Base-by-base conservation (phyloP, 2,888 invertebrate species). In the Hypomecis atomaria region DNA sequence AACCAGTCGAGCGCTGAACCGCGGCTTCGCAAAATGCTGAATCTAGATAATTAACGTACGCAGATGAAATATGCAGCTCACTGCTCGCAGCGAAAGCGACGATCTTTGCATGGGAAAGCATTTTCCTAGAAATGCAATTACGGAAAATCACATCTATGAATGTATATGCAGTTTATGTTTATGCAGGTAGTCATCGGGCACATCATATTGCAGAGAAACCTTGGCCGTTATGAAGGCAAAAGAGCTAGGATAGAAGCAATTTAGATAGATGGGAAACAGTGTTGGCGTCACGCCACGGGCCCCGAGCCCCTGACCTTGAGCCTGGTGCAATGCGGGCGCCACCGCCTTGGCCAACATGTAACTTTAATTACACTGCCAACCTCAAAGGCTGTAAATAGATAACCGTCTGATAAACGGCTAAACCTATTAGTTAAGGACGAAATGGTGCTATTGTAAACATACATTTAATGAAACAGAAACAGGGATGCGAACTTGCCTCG, bases 291-390 rank as follows among this genome's bases (percentile, higher is more conserved):
- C 70, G 78, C 82, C 83, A 79, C 62, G 67, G 60, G 43, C 42
- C 37, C 47, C 59, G 47, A 40, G 56, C 43, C 45, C n/a, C 47
- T 54, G 71, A 67, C 83, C 82, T 81, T 76, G 78, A 44, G 62
- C 66, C 69, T 77, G 78, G 72, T 81, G 83, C 83, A 83, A 73
- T 82, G 83, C 83, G 76, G 81, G 74, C 72, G 69, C 73, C 71
- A 72, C 11, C 59, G 67, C 79, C 81, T 79, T 79, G 77, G 73
- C 74, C 75, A 76, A 75, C 71, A 71, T 73, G 69, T 58, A 65
- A 61, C 59, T 61, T 64, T 71, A 71, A 70, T 70, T 70, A 66
- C 70, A 70, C 58, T 60, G 54, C 33, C 55, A 54, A 7, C 9
- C 23, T 43, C 6, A 23, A 53, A 44, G 34, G n/a, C 36, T 53